A percentile compares a stretch with the other conserved stretches of the same genome.
phyloP scores from a whole-genome alignment of 2,888 invertebrate species.

The Hedychridium roseum region DNA sequence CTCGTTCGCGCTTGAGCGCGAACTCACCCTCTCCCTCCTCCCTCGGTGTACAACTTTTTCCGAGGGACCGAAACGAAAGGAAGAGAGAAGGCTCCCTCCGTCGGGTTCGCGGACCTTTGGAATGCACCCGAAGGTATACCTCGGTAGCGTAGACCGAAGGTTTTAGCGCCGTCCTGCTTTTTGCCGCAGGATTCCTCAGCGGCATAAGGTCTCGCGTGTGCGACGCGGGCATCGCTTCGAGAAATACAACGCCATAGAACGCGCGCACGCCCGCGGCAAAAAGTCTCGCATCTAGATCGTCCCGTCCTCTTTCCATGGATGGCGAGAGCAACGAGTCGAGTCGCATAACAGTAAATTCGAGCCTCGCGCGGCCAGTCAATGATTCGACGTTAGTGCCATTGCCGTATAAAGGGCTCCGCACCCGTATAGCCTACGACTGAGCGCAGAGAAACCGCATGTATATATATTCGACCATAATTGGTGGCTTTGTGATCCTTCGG shows the following conservation, averaged over 20 bases:
- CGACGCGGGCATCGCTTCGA: conserved; percentile 13
- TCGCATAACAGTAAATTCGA: conserved; percentile 24
- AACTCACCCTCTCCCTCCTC: background rate
- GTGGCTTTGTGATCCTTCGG: conserved; percentile 27
- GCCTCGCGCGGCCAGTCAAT: conserved; percentile 4
- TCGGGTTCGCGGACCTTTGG: conserved; percentile 3
- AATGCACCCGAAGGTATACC: conserved; percentile 1
- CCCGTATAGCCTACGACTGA: too few relatives aligned
- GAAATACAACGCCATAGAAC: conserved; percentile 8
- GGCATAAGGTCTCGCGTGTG: conserved; percentile 27
- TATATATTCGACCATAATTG: conserved; percentile 41
- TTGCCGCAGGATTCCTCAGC: conserved; percentile 23
- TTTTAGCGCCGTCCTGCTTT: conserved; percentile 31
- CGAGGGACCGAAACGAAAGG: background rate
- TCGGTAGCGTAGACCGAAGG: conserved; percentile 6
- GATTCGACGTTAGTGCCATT: conserved; percentile 21
- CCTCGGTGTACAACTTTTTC: background rate
- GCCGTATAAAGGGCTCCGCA: conserved; percentile 27
- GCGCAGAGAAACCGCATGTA: background rate
- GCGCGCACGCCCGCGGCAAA: conserved; percentile 15
- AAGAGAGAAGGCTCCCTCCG: too few relatives aligned
- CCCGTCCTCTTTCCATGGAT: conserved; percentile 16
- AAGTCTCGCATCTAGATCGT: conserved; percentile 23
- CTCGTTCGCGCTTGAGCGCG: conserved; percentile 5
- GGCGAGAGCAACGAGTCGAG: conserved; percentile 18